phyloP scores from a whole-genome alignment of 2,113 vertebrate genomes.

The Nothoprocta pentlandii region DNA sequence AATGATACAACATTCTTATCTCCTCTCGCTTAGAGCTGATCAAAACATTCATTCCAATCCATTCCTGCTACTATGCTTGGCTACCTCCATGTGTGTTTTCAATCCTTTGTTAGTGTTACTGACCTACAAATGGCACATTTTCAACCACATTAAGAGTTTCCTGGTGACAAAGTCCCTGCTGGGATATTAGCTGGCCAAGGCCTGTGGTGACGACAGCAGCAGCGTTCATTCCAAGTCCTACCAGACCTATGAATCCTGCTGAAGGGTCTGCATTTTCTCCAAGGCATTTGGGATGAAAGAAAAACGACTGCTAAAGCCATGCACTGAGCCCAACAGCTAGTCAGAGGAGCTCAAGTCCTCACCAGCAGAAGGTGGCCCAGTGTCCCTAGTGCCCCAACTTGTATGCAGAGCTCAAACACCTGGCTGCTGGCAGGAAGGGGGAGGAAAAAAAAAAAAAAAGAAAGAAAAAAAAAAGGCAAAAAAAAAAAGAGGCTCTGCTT shows the following conservation, averaged over 20 bases:
- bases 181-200: background rate
- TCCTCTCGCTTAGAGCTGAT: background rate
- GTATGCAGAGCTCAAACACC: fast-evolving
- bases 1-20: background rate
- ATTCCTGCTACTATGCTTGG: background rate
- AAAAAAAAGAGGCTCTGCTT: background rate
- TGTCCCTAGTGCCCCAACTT: background rate
- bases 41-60: background rate
- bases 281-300: background rate
- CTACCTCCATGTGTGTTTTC: background rate
- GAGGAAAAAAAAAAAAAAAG: no score
- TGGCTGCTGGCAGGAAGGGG: fast-evolving
- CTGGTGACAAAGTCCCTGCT: background rate
- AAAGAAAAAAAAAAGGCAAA: no score
- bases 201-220: background rate
- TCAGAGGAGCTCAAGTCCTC: background rate
- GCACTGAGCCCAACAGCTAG: background rate
- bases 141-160: background rate
- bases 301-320: background rate
- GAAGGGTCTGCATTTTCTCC: background rate
- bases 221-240: background rate
- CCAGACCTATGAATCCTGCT: background rate
- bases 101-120: background rate
- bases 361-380: background rate
- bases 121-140: background rate